These are phyloP conservation scores for Hemibagrus wyckioides DNA, from an alignment of 2,113 vertebrate genomes.

Conservation along the genomic window DNA sequence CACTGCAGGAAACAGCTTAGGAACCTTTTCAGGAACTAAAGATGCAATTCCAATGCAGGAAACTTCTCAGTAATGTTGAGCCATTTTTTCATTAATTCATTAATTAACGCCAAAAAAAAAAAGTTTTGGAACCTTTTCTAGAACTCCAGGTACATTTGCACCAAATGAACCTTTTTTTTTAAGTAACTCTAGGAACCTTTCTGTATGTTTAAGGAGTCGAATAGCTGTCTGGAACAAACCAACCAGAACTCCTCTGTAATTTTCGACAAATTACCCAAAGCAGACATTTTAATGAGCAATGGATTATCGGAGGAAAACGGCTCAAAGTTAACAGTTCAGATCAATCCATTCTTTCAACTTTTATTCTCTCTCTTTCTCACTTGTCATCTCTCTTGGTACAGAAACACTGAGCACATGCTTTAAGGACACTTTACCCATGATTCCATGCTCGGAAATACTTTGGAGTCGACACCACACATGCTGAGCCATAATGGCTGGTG, in stretches of 20 bases:
- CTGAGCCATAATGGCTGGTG: constrained; percentile 28
- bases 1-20: background rate
- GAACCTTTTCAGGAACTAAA: background rate
- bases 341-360: background rate
- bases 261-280: background rate
- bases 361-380: background rate
- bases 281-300: background rate
- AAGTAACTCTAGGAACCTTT: background rate
- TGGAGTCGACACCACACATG: constrained; percentile 20
- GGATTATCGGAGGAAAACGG: background rate
- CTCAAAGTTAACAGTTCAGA: background rate
- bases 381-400: background rate
- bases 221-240: background rate
- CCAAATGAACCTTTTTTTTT: background rate
- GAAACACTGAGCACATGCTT: constrained; percentile 41
- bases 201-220: background rate
- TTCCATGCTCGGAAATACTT: constrained; percentile 34
- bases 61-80: background rate
- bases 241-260: background rate
- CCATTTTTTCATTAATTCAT: background rate
- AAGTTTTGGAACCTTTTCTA: background rate
- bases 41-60: background rate
- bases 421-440: constrained; percentile 43
- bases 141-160: background rate
- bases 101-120: too few relatives aligned